Percentiles rank a stretch among this genome's conserved stretches.
Conservation (phyloP, 1,140 invertebrate species). For the Ooceraea biroi region DNA sequence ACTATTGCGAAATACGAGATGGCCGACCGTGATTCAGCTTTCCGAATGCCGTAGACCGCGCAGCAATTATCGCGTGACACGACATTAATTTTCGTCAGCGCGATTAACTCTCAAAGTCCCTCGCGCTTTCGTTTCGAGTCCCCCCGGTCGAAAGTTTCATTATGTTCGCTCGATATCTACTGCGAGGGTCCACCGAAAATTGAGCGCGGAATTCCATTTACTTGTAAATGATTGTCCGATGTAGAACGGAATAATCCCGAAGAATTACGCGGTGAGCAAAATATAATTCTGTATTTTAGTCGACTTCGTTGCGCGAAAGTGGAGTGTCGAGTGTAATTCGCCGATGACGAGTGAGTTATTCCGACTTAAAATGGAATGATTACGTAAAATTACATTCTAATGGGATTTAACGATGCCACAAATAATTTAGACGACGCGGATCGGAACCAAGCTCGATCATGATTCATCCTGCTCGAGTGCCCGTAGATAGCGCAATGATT, state of each 20-base stretch:
- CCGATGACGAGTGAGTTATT: background rate
- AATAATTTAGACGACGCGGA: background rate
- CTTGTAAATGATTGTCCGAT: background rate
- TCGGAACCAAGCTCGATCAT: background rate
- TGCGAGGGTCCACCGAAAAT: too few relatives aligned
- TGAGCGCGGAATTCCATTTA: background rate
- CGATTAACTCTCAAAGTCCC: background rate
- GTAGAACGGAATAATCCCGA: background rate
- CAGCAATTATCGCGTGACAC: slow-evolving; percentile 20
- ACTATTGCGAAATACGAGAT: slow-evolving; percentile 53
- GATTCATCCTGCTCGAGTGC: slow-evolving; percentile 37
- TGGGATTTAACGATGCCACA: background rate
- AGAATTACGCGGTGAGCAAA: too few relatives aligned
- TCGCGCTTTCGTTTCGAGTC: background rate
- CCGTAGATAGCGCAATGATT: too few relatives aligned
- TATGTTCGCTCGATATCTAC: background rate
- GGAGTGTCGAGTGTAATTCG: background rate
- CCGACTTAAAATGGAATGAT: background rate
- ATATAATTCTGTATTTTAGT: too few relatives aligned
- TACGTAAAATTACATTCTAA: slow-evolving; percentile 7
- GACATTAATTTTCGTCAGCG: background rate
- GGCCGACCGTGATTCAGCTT: slow-evolving; percentile 39
- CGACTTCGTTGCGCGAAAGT: background rate
- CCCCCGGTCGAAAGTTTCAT: background rate
- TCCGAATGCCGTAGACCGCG: background rate